phyloP scores from a whole-genome alignment of 2,797 vertebrate genomes.

The Phoebastria nigripes region DNA sequence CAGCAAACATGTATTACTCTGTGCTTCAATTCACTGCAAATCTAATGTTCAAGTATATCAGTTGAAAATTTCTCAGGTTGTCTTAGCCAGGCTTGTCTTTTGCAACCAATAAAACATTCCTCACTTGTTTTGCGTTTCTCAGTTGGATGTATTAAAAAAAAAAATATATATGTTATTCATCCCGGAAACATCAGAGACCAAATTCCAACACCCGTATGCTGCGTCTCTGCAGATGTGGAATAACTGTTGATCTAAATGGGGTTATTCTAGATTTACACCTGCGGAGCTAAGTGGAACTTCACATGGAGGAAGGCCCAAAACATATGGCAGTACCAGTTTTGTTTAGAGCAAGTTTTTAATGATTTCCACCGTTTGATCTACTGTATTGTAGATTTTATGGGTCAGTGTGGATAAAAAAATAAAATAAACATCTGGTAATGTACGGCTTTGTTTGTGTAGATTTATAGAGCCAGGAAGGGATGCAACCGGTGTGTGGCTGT shows the following conservation, averaged over 20 bases:
- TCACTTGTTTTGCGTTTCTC: neutral
- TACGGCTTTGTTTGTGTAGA: slow-evolving; percentile 37
- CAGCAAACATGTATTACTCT: neutral
- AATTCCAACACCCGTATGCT: neutral
- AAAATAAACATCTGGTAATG: slow-evolving; percentile 54
- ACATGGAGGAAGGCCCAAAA: neutral
- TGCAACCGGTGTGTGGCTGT: neutral
- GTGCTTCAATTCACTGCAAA: neutral
- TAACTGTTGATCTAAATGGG: neutral
- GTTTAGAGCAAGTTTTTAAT: slow-evolving; percentile 26
- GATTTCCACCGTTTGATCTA: slow-evolving; percentile 38
- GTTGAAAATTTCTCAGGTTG: neutral
- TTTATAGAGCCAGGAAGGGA: slow-evolving; percentile 19
- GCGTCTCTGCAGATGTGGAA: neutral
- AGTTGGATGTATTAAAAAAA: neutral
- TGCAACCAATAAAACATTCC: neutral
- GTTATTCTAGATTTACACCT: slow-evolving; percentile 28
- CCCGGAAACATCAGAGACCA: neutral
- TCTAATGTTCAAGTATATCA: neutral
- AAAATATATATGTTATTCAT: neutral
- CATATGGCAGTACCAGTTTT: slow-evolving; percentile 3
- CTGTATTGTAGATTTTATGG: slow-evolving; percentile 24
- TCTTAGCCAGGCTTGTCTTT: neutral
- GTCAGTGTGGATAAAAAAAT: slow-evolving; percentile 27
- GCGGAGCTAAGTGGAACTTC: neutral